These are phyloP conservation scores for Scyliorhinus canicula DNA, from an alignment of 2,797 vertebrate species.

Conservation along the genomic window DNA sequence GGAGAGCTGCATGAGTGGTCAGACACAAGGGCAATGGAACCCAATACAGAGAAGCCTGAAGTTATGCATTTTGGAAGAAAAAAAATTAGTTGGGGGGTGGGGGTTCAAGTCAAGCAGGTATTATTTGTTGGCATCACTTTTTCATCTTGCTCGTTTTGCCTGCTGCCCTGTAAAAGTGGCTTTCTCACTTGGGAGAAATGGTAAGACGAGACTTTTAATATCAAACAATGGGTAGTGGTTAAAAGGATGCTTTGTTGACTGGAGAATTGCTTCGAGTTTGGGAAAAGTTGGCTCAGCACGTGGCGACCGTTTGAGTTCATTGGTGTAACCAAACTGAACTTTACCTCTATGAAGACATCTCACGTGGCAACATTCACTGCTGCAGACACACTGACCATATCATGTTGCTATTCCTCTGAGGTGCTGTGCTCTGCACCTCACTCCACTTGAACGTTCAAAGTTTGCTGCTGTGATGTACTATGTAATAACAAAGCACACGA, in stretches of 20 bases:
- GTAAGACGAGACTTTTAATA: neutral
- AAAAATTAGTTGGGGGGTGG: too few species aligned
- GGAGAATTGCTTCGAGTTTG: neutral
- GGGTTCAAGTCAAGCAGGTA: neutral
- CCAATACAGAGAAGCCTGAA: neutral
- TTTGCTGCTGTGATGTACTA: too few species aligned
- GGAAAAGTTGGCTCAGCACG: neutral
- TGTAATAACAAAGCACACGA: too few species aligned
- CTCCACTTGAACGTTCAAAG: too few species aligned
- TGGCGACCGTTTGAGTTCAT: neutral
- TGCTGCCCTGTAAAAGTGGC: neutral
- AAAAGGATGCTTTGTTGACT: neutral
- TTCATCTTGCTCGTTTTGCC: neutral
- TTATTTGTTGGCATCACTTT: neutral
- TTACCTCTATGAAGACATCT: neutral
- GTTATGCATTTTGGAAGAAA: neutral
- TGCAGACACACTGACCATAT: neutral
- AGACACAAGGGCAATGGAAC: neutral
- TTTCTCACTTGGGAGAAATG: neutral
- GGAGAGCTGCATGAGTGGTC: neutral
- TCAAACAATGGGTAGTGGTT: neutral
- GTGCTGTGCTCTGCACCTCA: too few species aligned
- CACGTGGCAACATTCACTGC: neutral
- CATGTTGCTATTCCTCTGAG: too few species aligned
- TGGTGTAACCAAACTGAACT: neutral